Evolutionary conservation across 2,888 invertebrate genomes (phyloP).

Genomic region (Dasysyrphus albostriatus): DNA sequence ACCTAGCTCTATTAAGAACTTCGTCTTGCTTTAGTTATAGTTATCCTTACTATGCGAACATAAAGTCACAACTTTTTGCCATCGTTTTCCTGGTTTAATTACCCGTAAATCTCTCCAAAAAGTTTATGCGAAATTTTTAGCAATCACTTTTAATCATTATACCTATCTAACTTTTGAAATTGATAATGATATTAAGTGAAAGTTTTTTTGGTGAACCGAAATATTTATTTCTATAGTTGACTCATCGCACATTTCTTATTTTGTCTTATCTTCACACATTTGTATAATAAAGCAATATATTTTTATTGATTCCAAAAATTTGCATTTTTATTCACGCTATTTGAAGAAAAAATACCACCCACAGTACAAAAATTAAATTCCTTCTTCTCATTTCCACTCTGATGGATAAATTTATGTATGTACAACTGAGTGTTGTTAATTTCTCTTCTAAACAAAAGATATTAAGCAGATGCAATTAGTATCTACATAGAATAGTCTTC

Average conservation of each 20-base stretch:
- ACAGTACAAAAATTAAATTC: constrained; percentile 7
- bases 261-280: not conserved
- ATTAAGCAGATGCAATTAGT: constrained; percentile 15
- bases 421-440: constrained; percentile 1
- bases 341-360: constrained; percentile 16
- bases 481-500: not conserved
- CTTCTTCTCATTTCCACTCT: constrained; percentile 43
- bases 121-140: too few relatives aligned
- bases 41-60: too few relatives aligned
- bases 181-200: not conserved
- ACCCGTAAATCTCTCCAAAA: too few relatives aligned
- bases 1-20: too few relatives aligned
- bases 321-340: constrained; percentile 50
- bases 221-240: not conserved
- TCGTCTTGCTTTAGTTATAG: too few relatives aligned
- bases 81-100: too few relatives aligned
- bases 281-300: constrained; percentile 6
- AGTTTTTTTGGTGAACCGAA: not conserved
- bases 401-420: constrained; percentile 19
- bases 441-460: constrained; percentile 26
- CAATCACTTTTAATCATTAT: too few relatives aligned
- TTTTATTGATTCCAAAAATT: constrained; percentile 32
- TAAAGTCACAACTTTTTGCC: too few relatives aligned
- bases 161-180: too few relatives aligned
- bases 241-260: too few relatives aligned